phyloP scores from a whole-genome alignment of 2,113 vertebrate genomes.

The Plecotus auritus region DNA sequence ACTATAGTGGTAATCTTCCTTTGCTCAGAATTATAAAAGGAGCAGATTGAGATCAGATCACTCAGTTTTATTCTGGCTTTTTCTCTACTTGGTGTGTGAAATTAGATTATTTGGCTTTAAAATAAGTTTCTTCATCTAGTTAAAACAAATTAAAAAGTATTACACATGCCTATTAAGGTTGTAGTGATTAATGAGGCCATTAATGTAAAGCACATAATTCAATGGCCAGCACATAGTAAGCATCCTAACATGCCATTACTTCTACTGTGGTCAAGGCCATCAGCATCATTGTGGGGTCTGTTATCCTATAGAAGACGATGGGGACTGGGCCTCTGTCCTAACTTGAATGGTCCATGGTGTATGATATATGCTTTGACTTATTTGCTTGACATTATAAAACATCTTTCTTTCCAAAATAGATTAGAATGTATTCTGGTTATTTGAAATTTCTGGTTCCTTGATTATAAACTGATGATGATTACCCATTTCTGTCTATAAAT shows the following conservation, averaged over 20 bases:
- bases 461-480: neutral
- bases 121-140: neutral
- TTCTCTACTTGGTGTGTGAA: neutral
- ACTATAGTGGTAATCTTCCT: neutral
- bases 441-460: neutral
- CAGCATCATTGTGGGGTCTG: rapidly evolving
- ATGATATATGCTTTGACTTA: neutral
- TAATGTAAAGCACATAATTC: neutral
- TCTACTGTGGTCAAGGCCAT: neutral
- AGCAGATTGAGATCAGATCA: neutral
- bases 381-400: neutral
- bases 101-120: neutral
- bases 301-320: rapidly evolving
- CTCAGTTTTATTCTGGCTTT: neutral
- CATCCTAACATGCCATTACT: too few relatives aligned
- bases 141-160: neutral
- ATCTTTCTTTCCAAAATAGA: neutral
- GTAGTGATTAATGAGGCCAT: neutral
- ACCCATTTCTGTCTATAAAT: neutral
- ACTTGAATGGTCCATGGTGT: neutral
- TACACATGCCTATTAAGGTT: neutral
- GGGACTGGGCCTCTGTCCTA: too few relatives aligned
- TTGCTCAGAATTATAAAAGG: neutral
- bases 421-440: neutral
- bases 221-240: neutral